Base-by-base conservation (phyloP, 2,797 vertebrate genomes). In the Channallabes apus region DNA sequence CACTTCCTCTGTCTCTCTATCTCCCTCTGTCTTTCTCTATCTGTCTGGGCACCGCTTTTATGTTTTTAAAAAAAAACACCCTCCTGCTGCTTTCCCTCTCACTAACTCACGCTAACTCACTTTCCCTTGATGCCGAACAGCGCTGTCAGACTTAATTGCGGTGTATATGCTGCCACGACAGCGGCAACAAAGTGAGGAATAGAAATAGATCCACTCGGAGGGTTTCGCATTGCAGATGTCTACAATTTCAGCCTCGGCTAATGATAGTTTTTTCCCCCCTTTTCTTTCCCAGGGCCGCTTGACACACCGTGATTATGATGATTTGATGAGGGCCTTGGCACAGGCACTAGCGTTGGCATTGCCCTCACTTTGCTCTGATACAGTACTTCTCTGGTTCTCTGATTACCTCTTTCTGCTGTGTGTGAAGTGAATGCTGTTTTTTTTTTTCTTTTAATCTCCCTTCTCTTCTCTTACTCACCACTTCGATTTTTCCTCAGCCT, bases 311-410 rank as follows among this genome's bases (percentile, higher is more conserved):
- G 87, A 83, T 88, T 67, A 82, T 82, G 78, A 87, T 83, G 80
- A 85, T 90, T 86, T 90, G 76, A 86, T 83, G 85, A 88, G 81
- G 80, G 82, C 67, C 81, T 86, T 85, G 89, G 84, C 83, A 79
- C 83, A 32, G 15, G 72, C 82, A 82, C 24, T 41, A 77, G 65
- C 54, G 69, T 64, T 35, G 65, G 67, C 71, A 85, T 85, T 87
- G 81, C 86, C 54, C 38, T 61, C 35, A 77, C 65, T 67, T 46
- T 77, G 46, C 72, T 20, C 73, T 80, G 69, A 80, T 69, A 88
- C n/a, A 76, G 78, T 64, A 61, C 32, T 79, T 54, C 61, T 58
- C 76, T 41, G 51, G 5, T 46, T 87, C 86, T 80, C 78, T 86
- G 86, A 80, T 77, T 89, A 83, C 84, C 68, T 78, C 82, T 65